Evolutionary conservation across 1,140 invertebrate species (phyloP), one percentile per base, ranked within the genome.

Genomic region (Wasmannia auropunctata): DNA sequence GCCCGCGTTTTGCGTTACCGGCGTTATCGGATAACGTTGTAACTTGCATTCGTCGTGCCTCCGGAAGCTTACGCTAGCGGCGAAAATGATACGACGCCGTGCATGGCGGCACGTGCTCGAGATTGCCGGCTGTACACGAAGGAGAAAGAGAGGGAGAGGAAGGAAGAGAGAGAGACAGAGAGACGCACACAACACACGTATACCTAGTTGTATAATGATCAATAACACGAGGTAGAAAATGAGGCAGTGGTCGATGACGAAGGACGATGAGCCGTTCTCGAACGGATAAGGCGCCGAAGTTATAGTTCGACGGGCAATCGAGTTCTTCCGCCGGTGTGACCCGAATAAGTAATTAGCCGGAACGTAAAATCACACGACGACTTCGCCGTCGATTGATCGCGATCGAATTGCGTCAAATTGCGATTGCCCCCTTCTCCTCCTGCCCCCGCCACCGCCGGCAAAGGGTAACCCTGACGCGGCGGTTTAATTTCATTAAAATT

Each of bases 401-500:
- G 67, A 83, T 46, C 49, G 67, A n/a, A 58, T 46, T 14, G 25
- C n/a, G 34, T 83, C 46, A 83, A 81, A 81, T 70, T n/a, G n/a
- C n/a, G n/a, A n/a, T n/a, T n/a, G n/a, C n/a, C n/a, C n/a, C n/a
- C n/a, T n/a, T n/a, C n/a, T n/a, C n/a, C n/a, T n/a, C n/a, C 16
- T 46, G 8, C 14, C 28, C 5, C 19, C 14, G n/a, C 28, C 60
- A n/a, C n/a, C n/a, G n/a, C n/a, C n/a, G n/a, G 60, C 76, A 25
- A 37, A 43, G 22, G 7, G n/a, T 51, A 54, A 37, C n/a, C 25
- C 31, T n/a, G 16, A 65, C 14, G 5, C 14, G 51, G 2, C 65
- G n/a, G 51, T 72, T 46, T 83, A 83, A 83, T 83, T 83, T 22
- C 51, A 72, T 81, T 72, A 72, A 81, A 72, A 72, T 58, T 81